phyloP scores from a whole-genome alignment of 1,140 invertebrate species.

The Drosophila sp. region DNA sequence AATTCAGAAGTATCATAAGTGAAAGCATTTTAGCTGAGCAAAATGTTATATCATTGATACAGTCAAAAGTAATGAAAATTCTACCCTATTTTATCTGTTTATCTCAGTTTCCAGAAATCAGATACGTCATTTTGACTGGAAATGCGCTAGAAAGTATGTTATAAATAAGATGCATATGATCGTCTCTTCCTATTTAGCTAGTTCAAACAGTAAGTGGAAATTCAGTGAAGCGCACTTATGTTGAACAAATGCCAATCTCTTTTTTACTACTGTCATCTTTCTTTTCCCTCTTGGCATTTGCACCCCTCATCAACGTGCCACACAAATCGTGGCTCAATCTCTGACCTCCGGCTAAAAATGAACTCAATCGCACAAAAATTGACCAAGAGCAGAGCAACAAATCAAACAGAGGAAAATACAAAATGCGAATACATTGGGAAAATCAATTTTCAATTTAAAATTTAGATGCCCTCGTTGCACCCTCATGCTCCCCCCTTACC shows the following conservation, averaged over 20 bases:
- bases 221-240: constrained; percentile 58
- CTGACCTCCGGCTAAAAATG: constrained; percentile 47
- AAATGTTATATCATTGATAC: no score
- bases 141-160: constrained; percentile 5
- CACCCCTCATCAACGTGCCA: background rate
- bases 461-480: constrained; percentile 57
- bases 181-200: background rate
- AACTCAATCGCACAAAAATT: constrained; percentile 67
- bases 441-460: constrained; percentile 82
- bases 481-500: constrained; percentile 1
- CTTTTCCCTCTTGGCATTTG: constrained; percentile 1
- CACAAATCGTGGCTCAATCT: constrained; percentile 50
- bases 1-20: no score
- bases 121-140: constrained; percentile 8
- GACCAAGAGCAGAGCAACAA: constrained; percentile 49
- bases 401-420: constrained; percentile 49
- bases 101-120: background rate
- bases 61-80: no score
- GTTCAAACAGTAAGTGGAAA: constrained; percentile 47
- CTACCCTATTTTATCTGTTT: no score
- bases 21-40: no score
- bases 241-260: constrained; percentile 28
- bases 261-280: background rate
- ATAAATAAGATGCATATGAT: background rate
- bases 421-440: constrained; percentile 59